Percentiles rank a stretch among this genome's conserved stretches.
Conservation (phyloP, 2,888 invertebrate species). For the Drosophila mimica region DNA sequence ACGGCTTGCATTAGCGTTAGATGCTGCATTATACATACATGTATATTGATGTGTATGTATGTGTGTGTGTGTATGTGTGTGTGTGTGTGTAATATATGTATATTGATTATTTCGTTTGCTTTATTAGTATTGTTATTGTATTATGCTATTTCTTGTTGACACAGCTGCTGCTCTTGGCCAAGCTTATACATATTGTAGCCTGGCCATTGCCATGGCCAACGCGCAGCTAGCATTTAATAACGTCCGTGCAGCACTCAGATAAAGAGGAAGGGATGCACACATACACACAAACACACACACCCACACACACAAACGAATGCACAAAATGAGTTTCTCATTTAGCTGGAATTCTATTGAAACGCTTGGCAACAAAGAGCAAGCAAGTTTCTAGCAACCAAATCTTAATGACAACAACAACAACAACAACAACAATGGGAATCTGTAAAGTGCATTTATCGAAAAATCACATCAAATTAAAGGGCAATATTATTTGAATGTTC, state of each 20-base stretch:
- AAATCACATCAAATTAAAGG: background rate
- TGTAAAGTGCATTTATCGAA: background rate
- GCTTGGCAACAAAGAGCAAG: background rate
- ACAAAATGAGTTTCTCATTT: background rate
- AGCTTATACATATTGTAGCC: constrained; percentile 53
- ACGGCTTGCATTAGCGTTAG: background rate
- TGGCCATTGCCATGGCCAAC: constrained; percentile 50
- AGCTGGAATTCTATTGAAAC: background rate
- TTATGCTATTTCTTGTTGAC: constrained; percentile 57
- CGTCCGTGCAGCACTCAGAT: background rate
- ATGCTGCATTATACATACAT: background rate
- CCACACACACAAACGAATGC: background rate
- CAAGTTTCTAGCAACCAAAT: background rate
- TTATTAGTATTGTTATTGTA: constrained; percentile 36
- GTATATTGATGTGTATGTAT: background rate
- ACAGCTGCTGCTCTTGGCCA: constrained; percentile 35
- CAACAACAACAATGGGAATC: background rate
- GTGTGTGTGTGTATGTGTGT: constrained; percentile 12
- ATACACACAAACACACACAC: background rate
- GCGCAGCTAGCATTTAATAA: background rate
- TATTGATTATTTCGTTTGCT: constrained; percentile 76
- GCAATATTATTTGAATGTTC: background rate
- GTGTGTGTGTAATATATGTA: constrained; percentile 20
- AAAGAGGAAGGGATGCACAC: background rate
- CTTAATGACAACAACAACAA: background rate